phyloP scores from a whole-genome alignment of 1,140 invertebrate genomes.

The Laodelphax striatellus region DNA sequence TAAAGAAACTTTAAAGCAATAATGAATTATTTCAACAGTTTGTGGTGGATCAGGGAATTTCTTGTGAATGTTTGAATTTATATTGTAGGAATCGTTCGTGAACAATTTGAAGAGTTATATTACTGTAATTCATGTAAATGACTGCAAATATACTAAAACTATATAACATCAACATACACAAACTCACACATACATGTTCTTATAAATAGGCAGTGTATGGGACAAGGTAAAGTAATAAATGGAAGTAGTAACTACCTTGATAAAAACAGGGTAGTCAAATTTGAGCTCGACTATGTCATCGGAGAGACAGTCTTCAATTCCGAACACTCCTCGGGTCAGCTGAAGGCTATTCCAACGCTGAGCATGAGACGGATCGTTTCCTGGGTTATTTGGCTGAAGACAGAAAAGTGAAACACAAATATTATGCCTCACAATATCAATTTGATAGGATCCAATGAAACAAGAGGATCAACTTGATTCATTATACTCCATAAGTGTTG shows the following conservation, averaged over 20 bases:
- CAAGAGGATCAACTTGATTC: background rate
- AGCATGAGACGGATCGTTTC: conserved; percentile 41
- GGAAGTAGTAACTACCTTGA: conserved; percentile 48
- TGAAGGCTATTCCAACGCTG: conserved; percentile 65
- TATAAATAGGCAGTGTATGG: conserved; percentile 9
- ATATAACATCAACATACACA: too few relatives aligned
- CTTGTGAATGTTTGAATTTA: too few relatives aligned
- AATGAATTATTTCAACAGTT: too few relatives aligned
- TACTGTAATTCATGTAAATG: too few relatives aligned
- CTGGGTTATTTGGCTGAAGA: conserved; percentile 33
- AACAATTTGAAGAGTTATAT: too few relatives aligned
- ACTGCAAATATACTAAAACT: too few relatives aligned
- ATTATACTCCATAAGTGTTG: too few relatives aligned
- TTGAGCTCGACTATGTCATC: conserved; percentile 81
- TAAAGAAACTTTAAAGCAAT: too few relatives aligned
- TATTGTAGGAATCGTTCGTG: too few relatives aligned
- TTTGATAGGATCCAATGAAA: background rate
- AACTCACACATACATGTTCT: too few relatives aligned
- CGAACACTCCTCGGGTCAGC: conserved; percentile 55
- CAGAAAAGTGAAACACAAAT: conserved; percentile 23
- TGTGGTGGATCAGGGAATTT: too few relatives aligned
- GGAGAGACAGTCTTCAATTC: conserved; percentile 60
- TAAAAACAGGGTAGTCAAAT: conserved; percentile 75
- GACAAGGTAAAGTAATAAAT: too few relatives aligned
- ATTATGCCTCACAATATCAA: background rate